Percentiles rank a stretch among this genome's conserved stretches.
These are phyloP conservation scores for Heliconius congener DNA, from an alignment of 1,140 invertebrate genomes.

Conservation along the genomic window DNA sequence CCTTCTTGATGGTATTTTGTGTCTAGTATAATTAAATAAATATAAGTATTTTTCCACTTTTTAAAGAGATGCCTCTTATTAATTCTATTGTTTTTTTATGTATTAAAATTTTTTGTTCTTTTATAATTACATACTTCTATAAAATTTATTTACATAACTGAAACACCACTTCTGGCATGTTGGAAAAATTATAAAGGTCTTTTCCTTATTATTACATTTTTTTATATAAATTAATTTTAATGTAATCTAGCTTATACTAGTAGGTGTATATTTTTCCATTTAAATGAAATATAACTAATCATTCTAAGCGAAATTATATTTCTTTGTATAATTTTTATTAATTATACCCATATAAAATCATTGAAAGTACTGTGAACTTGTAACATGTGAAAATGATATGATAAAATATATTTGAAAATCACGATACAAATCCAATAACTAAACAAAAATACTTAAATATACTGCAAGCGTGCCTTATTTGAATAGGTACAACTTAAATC, in stretches of 20 bases:
- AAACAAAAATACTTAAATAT: conserved; percentile 23
- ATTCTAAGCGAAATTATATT: background rate
- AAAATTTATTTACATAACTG: background rate
- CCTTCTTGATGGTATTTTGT: conserved; percentile 23
- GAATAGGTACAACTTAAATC: conserved; percentile 35
- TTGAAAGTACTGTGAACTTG: background rate
- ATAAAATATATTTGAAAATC: conserved; percentile 13
- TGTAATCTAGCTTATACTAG: background rate
- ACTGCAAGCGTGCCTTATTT: conserved; percentile 23
- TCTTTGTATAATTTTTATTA: background rate
- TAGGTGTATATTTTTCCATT: background rate
- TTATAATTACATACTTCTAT: background rate
- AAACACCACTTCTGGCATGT: background rate
- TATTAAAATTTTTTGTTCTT: background rate
- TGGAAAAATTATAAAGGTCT: background rate
- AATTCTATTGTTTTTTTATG: background rate
- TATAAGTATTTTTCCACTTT: background rate
- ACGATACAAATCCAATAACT: conserved; percentile 21
- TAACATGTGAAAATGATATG: conserved; percentile 13
- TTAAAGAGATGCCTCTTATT: background rate
- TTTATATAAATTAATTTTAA: background rate
- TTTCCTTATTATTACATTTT: background rate
- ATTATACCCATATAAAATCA: background rate
- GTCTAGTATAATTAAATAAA: background rate
- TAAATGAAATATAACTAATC: background rate